Evolutionary conservation across 2,113 vertebrate species (phyloP), one percentile per base, ranked within the genome.

Genomic region (Centropus bengalensis): DNA sequence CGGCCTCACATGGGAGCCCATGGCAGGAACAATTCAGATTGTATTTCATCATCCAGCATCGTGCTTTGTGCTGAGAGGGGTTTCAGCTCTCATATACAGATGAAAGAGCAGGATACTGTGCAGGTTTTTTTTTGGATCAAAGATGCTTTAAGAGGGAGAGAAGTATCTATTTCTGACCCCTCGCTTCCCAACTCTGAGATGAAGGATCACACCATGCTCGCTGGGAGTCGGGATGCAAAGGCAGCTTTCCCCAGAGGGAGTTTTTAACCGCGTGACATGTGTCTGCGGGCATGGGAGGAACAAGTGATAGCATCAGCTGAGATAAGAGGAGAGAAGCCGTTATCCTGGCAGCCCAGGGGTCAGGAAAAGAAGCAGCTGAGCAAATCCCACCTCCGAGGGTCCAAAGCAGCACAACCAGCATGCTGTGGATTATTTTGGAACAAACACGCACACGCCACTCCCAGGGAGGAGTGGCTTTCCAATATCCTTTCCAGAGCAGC

Each of bases 251-350:
- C 83, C 19, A 3, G 51, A 81, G 80, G 77, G 74, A 89, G 60
- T 36, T 94, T 91, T 89, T 86, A 42, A 42, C 73, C 81, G 45
- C 36, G 71, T 67, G 52, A 69, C 59, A 20, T 23, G 16, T 76
- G 32, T 83, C 77, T 92, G 32, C 1, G 0, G 83, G 77, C 89
- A 84, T 16, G 89, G 83, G 86, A 91, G 77, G 91, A 91, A 82
- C 56, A 71, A 79, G 84, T 58, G 88, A 93, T 93, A 94, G 49
- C 40, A 95, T 96, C 92, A 86, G 40, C 83, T 75, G 83, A 93
- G 92, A 86, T 93, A 89, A 92, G 69, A 74, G 68, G 32, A 88
- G 80, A 92, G 69, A 66, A 93, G 51, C 68, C 1, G 1, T 71
- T 88, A 92, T 81, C 44, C 58, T 27, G 30, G 66, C 68, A 92